These are phyloP conservation scores for Talpa occidentalis DNA, from an alignment of 2,113 vertebrate genomes.

Conservation along the genomic window DNA sequence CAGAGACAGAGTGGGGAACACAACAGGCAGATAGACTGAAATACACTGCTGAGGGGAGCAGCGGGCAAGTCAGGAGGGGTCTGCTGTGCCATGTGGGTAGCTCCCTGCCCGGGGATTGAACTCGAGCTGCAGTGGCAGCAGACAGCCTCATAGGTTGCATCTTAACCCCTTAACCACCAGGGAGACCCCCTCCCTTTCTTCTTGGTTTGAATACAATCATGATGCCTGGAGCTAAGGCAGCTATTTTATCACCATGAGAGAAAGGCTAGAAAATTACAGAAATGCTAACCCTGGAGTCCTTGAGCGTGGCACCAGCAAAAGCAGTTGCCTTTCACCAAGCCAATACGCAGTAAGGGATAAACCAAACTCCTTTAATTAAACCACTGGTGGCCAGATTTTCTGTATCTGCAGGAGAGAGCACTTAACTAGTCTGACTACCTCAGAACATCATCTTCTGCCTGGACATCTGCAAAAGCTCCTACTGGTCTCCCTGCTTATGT, in stretches of 20 bases:
- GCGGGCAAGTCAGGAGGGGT: too few species aligned
- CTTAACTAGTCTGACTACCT: conserved; percentile 40
- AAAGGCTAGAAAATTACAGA: conserved; percentile 25
- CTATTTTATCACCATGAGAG: neutral
- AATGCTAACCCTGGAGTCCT: neutral
- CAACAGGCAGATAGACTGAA: too few species aligned
- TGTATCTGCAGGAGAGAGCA: conserved; percentile 48
- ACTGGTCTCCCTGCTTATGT: neutral
- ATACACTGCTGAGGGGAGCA: too few species aligned
- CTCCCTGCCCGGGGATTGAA: too few species aligned
- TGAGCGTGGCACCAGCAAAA: neutral
- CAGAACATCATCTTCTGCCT: conserved; percentile 40
- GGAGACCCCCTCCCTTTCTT: conserved; percentile 1
- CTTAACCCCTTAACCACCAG: too few species aligned
- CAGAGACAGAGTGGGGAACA: too few species aligned
- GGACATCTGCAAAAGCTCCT: conserved; percentile 25
- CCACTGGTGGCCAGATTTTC: conserved; percentile 42
- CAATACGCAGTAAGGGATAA: conserved; percentile 9
- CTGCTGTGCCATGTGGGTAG: too few species aligned
- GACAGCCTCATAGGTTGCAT: too few species aligned
- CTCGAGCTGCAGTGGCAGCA: too few species aligned
- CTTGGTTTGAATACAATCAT: neutral
- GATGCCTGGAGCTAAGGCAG: neutral
- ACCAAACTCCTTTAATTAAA: conserved; percentile 29
- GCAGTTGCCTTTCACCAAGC: conserved; percentile 16